These are phyloP conservation scores for Tenthredo notha DNA, from an alignment of 2,888 invertebrate genomes.

Conservation along the genomic window DNA sequence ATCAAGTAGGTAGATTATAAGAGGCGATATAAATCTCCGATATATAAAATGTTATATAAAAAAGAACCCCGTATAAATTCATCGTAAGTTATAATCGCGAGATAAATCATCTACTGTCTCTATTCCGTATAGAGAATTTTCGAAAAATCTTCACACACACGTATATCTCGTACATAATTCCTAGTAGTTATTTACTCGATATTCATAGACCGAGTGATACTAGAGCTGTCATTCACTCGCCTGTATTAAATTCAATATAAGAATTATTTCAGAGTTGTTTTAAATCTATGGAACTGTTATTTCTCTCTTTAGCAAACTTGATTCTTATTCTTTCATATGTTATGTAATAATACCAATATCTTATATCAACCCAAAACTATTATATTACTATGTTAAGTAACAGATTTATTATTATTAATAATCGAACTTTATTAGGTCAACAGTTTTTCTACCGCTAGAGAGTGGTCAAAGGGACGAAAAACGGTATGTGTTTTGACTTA, in stretches of 20 bases:
- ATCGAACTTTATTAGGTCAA: slow-evolving; percentile 81
- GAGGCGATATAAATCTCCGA: not conserved
- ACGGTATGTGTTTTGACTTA: slow-evolving; percentile 82
- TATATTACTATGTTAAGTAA: not conserved
- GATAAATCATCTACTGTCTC: not conserved
- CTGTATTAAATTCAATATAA: not conserved
- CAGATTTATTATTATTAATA: not conserved
- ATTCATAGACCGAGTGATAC: not conserved
- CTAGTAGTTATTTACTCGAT: not conserved
- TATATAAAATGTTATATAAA: not conserved
- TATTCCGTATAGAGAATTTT: not conserved
- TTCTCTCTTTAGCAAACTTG: not conserved
- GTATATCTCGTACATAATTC: not conserved
- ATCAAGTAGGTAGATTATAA: slow-evolving; percentile 83
- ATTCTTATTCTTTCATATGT: slow-evolving; percentile 63
- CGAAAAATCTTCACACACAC: slow-evolving; percentile 23
- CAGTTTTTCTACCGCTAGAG: slow-evolving; percentile 87
- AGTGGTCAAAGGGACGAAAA: slow-evolving; percentile 90
- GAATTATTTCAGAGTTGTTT: not conserved
- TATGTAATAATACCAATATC: slow-evolving; percentile 68
- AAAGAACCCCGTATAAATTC: not conserved
- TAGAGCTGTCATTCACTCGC: not conserved
- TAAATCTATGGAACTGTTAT: not conserved
- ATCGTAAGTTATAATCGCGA: not conserved
- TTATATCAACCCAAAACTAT: not conserved